phyloP scores from a whole-genome alignment of 2,888 invertebrate species.

The Lobophora halterata region DNA sequence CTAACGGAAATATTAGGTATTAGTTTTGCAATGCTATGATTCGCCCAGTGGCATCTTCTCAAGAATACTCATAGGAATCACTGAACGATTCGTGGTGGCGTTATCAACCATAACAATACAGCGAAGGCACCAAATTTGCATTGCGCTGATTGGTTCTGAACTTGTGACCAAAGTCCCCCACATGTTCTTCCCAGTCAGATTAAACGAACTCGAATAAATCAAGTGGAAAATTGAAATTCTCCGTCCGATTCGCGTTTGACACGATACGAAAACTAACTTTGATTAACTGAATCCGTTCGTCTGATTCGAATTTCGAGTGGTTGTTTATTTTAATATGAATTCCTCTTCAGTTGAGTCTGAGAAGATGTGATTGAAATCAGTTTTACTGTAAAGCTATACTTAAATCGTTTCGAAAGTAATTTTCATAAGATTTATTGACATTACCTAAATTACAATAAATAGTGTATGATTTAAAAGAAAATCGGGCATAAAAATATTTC shows the following conservation, averaged over 20 bases:
- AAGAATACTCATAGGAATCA: too few species aligned
- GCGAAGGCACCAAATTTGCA: conserved; percentile 8
- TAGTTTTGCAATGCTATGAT: too few species aligned
- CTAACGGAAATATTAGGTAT: too few species aligned
- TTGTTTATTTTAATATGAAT: conserved; percentile 25
- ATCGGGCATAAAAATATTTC: too few species aligned
- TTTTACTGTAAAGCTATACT: too few species aligned
- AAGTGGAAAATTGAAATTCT: conserved; percentile 71
- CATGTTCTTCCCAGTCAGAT: conserved; percentile 38
- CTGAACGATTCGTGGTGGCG: too few species aligned
- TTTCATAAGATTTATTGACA: too few species aligned
- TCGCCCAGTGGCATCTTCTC: too few species aligned
- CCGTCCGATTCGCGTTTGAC: conserved; percentile 31
- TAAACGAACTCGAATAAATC: conserved; percentile 64
- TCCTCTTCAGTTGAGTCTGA: conserved; percentile 17
- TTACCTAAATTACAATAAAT: too few species aligned
- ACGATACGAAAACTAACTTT: conserved; percentile 55
- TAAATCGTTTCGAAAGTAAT: too few species aligned
- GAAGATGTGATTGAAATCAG: conserved; percentile 5
- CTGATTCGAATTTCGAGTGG: conserved; percentile 49
- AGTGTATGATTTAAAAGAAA: too few species aligned
- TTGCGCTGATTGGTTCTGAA: conserved; percentile 14
- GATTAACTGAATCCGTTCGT: conserved; percentile 52
- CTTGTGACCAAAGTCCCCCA: conserved; percentile 17
- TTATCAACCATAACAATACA: too few species aligned